These are phyloP conservation scores for Euschistus heros DNA, from an alignment of 1,140 invertebrate species.

Conservation along the genomic window DNA sequence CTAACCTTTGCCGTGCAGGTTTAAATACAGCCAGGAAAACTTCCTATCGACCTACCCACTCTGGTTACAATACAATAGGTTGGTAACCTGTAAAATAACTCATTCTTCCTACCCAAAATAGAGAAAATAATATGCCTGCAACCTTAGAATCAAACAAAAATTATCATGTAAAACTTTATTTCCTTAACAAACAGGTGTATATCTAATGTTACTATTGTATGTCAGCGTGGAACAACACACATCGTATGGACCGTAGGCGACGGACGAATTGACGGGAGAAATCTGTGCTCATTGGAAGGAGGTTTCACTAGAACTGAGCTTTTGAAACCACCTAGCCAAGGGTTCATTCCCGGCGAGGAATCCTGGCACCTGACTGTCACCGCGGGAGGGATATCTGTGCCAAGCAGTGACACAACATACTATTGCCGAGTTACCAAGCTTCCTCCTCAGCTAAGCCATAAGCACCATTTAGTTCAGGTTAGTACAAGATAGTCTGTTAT, in stretches of 20 bases:
- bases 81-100: too few species aligned
- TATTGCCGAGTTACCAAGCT: slow-evolving; percentile 84
- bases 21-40: too few species aligned
- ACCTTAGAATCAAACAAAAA: too few species aligned
- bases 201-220: too few species aligned
- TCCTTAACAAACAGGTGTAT: too few species aligned
- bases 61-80: too few species aligned
- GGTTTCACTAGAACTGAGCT: slow-evolving; percentile 69
- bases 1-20: too few species aligned
- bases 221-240: slow-evolving; percentile 77
- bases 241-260: slow-evolving; percentile 64
- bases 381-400: slow-evolving; percentile 60
- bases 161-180: too few species aligned
- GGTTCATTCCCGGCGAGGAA: not conserved
- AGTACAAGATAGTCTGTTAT: slow-evolving; percentile 1
- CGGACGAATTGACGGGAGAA: slow-evolving; percentile 54
- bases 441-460: slow-evolving; percentile 48
- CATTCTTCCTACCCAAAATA: too few species aligned
- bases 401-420: slow-evolving; percentile 84
- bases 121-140: too few species aligned
- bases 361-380: slow-evolving; percentile 35
- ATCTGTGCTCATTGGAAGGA: slow-evolving; percentile 43
- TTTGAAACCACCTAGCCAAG: slow-evolving; percentile 40
- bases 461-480: slow-evolving; percentile 79
- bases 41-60: too few species aligned